Percentiles rank a stretch among this genome's conserved stretches.
These are phyloP conservation scores for Syrphus vitripennis DNA, from an alignment of 2,888 invertebrate genomes.

Conservation along the genomic window DNA sequence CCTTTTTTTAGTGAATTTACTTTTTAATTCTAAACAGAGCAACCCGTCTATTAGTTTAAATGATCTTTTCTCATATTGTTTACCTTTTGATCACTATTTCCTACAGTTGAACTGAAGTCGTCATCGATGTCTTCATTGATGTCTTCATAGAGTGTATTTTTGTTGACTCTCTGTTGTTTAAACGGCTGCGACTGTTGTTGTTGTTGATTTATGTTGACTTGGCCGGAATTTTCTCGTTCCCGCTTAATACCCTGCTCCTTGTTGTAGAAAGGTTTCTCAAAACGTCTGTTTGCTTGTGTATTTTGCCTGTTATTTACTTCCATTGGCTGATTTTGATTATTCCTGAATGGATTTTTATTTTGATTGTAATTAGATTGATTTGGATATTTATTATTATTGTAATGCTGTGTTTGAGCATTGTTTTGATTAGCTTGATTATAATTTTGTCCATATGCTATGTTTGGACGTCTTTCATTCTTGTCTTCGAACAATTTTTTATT, in stretches of 20 bases:
- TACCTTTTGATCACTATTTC: not conserved
- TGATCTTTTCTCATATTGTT: not conserved
- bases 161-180: not conserved
- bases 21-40: not conserved
- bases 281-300: not conserved
- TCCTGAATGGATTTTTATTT: not conserved
- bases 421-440: not conserved
- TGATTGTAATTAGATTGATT: not conserved
- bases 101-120: not conserved
- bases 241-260: not conserved
- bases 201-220: not conserved
- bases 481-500: not conserved
- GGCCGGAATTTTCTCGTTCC: not conserved
- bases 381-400: not conserved
- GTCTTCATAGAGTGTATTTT: not conserved
- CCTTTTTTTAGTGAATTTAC: not conserved
- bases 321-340: not conserved
- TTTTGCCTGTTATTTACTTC: not conserved
- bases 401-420: not conserved
- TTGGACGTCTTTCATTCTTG: not conserved
- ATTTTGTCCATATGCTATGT: not conserved
- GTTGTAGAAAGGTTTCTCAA: not conserved
- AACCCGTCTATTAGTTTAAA: slow-evolving; percentile 13
- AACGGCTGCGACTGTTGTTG: not conserved
- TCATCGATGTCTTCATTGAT: not conserved